Evolutionary conservation across 1,140 invertebrate species (phyloP), one percentile per base, ranked within the genome.

Genomic region (Lithobius niger): DNA sequence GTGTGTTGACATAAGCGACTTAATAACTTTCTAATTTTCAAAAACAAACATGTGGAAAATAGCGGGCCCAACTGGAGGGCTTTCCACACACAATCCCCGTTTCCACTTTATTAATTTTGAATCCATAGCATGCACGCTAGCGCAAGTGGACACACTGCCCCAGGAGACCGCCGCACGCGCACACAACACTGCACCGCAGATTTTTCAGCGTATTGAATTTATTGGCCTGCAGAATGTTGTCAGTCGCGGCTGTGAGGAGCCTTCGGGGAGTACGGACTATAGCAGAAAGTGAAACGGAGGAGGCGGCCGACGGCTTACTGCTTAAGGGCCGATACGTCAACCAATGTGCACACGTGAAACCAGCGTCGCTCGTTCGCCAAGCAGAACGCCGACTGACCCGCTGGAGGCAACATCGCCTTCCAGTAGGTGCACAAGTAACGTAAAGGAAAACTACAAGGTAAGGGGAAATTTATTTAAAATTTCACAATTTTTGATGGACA

Each of bases 21-120:
- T 50, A 50, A 50, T 50, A 50, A 50, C 48, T 50, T 50, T 50
- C 48, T 50, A 50, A 50, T 50, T 50, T 50, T 50, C 48, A 26
- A 26, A 50, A 50, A 50, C 48, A 50, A 26, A 50, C 21, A 50
- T n/a, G 48, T 3, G 4, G 27, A 26, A 27, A 25, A 13, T 24
- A 25, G 24, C 13, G 19, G 13, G 16, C 3, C 24, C 16, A 27
- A 50, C n/a, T 16, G 24, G 19, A 19, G 27, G 19, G 13, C 10
- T 13, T 6, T 13, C 16, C 25, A 50, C 24, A 26, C 22, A 10
- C 10, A 3, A 50, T 25, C 48, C 18, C 18, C 10, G 13, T 27
- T 50, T 27, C 48, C 25, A 19, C 6, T 50, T 50, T 50, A 50
- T 50, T 50, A 50, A 50, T 50, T 50, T 50, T 50, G 48, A 50